Percentiles rank a stretch among this genome's conserved stretches.
These are phyloP conservation scores for Enteromius fasciolatus DNA, from an alignment of 2,797 vertebrate genomes.

Conservation along the genomic window DNA sequence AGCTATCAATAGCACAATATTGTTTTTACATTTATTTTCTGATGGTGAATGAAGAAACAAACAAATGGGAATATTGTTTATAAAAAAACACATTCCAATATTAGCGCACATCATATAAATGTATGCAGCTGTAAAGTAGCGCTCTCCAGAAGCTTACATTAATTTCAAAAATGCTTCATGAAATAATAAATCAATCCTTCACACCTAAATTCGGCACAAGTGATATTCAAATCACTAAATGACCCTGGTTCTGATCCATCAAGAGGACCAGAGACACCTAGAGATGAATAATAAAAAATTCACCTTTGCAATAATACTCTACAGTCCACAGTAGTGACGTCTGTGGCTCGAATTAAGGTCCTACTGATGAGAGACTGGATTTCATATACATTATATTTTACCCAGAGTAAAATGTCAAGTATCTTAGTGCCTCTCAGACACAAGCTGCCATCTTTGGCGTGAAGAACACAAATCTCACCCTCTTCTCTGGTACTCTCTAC, in stretches of 20 bases:
- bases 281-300: conserved; percentile 7
- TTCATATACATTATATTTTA: not conserved
- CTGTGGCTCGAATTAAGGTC: not conserved
- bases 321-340: not conserved
- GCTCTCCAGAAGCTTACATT: conserved; percentile 14
- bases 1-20: not conserved
- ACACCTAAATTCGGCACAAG: conserved; percentile 22
- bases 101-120: not conserved
- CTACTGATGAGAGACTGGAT: not conserved
- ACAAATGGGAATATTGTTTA: not conserved
- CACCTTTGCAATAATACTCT: conserved; percentile 2
- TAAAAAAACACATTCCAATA: conserved; percentile 2
- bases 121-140: conserved; percentile 6
- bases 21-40: not conserved
- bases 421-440: conserved; percentile 31
- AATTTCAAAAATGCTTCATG: conserved; percentile 6
- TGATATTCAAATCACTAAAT: conserved; percentile 1
- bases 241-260: not conserved
- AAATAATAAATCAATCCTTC: conserved; percentile 11
- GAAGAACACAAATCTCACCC: conserved; percentile 38
- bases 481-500: conserved; percentile 39
- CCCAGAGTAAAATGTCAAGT: conserved; percentile 50
- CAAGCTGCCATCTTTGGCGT: not conserved
- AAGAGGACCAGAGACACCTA: conserved; percentile 20
- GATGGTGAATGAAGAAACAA: not conserved